Conservation (phyloP, 2,113 vertebrate species). For the Brachypodius melanocephalos region DNA sequence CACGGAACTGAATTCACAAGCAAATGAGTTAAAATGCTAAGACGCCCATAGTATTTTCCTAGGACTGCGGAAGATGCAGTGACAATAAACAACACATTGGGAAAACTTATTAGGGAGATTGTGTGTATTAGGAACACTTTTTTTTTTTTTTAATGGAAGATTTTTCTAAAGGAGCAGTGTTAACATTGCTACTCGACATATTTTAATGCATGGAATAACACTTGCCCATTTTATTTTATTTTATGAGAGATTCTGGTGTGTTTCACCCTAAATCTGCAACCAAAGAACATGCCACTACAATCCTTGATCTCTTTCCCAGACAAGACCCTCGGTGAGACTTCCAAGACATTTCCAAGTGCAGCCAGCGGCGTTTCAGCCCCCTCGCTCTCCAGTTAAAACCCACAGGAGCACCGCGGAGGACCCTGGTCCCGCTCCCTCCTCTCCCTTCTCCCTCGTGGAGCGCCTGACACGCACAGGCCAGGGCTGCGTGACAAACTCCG, state of each 20-base stretch:
- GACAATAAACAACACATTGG: background rate
- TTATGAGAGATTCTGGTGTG: background rate
- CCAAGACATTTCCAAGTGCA: background rate
- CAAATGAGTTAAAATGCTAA: background rate
- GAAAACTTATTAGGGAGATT: background rate
- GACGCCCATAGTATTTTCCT: background rate
- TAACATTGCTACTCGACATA: background rate
- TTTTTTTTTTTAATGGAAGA: background rate
- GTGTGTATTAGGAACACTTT: background rate
- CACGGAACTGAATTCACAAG: background rate
- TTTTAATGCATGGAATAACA: background rate
- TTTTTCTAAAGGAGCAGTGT: background rate
- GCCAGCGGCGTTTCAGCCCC: background rate
- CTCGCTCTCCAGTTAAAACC: background rate
- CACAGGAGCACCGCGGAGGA: background rate
- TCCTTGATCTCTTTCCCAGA: background rate
- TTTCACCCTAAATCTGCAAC: background rate
- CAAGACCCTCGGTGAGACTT: background rate
- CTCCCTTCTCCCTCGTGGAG: background rate
- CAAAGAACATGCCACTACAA: background rate
- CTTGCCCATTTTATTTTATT: background rate
- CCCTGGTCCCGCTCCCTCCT: background rate
- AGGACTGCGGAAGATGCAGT: accelerated
- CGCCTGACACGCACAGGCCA: background rate
- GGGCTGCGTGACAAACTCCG: background rate